Percentiles rank a stretch among this genome's conserved stretches.
These are phyloP conservation scores for Eulemur coronatus DNA, from an alignment of 2,797 vertebrate species.

Conservation along the genomic window DNA sequence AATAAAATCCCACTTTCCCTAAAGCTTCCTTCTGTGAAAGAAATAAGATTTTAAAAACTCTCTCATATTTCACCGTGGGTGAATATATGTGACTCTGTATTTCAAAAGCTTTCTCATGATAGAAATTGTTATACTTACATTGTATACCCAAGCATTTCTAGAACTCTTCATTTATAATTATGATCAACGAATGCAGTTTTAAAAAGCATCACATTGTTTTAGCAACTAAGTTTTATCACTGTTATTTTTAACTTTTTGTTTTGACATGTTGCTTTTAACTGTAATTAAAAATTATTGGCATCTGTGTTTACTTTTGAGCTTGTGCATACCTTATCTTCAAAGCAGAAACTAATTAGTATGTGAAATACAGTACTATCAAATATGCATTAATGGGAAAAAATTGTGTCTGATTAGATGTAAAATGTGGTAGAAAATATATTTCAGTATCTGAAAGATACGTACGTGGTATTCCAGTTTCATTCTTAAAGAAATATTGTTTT, in stretches of 20 bases:
- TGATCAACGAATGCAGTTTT: neutral
- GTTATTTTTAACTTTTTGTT: slow-evolving; percentile 79
- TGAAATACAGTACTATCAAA: slow-evolving; percentile 62
- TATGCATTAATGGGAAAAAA: slow-evolving; percentile 64
- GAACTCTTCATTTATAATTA: slow-evolving; percentile 42
- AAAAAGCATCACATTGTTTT: slow-evolving; percentile 65
- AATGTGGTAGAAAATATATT: slow-evolving; percentile 38
- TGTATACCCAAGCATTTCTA: neutral
- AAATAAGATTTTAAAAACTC: neutral
- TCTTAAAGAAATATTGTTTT: slow-evolving; percentile 17
- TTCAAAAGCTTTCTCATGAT: slow-evolving; percentile 30
- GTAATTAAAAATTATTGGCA: slow-evolving; percentile 79
- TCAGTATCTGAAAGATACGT: neutral
- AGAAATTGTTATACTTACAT: neutral
- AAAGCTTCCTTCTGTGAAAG: neutral
- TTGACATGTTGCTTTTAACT: slow-evolving; percentile 75
- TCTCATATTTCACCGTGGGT: neutral
- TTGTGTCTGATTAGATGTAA: slow-evolving; percentile 60
- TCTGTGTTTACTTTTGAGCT: slow-evolving; percentile 82
- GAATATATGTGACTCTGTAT: neutral
- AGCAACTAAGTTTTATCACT: slow-evolving; percentile 61
- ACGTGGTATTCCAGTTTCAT: neutral
- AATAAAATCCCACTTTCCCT: neutral
- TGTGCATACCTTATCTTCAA: slow-evolving; percentile 78
- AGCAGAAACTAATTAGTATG: slow-evolving; percentile 68